Base-by-base conservation (phyloP, 1,140 invertebrate genomes). In the Aphaenogaster floridana region DNA sequence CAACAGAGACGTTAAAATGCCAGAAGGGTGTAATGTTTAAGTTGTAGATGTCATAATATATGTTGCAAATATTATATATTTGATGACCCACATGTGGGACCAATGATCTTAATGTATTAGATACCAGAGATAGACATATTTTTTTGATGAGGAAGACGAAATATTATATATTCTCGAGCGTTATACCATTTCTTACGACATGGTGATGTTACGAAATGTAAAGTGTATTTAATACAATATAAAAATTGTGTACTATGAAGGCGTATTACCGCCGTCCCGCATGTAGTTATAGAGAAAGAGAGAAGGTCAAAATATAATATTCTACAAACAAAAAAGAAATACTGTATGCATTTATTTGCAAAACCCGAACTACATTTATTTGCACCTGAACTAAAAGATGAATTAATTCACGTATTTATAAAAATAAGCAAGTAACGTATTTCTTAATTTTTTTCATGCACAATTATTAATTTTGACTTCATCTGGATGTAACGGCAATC, bases 41-140 rank as follows among this genome's bases (percentile, higher is more conserved):
- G 86, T 92, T 93, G 88, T 93, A 94, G 80, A 93, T 94, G 90
- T 92, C 91, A 89, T 93, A 92, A 93, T 93, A 93, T 93, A 92
- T 93, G 79, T 90, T 92, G 88, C 84, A 90, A 91, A 92, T 93
- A 64, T 91, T 93, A 92, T 90, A 90, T 92, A 92, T 90, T 92
- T 91, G 79, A 89, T 76, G 72, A 89, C 69, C 81, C 76, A 92
- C 90, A 80, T 88, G 64, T 77, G 78, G 92, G 91, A 93, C 93
- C 93, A 94, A 94, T 94, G 92, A 94, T 90, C 85, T 89, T 91
- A 89, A 90, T 90, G 59, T 91, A 87, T 86, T 89, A 93, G 88
- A 66, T 87, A 61, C 74, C 77, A 72, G 61, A 81, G 88, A 81
- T 84, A 87, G 17, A 86, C 71, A 68, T 88, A 88, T 89, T 88